A percentile compares a stretch with the other conserved stretches of the same genome.
phyloP scores from a whole-genome alignment of 1,140 invertebrate genomes.

The Popillia japonica region DNA sequence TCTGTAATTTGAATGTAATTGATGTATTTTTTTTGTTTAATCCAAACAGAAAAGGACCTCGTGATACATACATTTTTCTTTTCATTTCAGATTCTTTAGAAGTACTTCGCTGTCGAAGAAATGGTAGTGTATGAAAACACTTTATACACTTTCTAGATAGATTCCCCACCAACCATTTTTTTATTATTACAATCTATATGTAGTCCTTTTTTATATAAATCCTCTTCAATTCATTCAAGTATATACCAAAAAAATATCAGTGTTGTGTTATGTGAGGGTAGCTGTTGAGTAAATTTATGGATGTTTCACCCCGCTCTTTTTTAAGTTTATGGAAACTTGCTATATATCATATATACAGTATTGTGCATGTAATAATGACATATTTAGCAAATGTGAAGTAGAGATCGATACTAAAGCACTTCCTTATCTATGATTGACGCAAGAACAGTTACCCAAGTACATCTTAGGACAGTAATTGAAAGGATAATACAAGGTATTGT shows the following conservation, averaged over 20 bases:
- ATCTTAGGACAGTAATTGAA: too few relatives aligned
- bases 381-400: too few relatives aligned
- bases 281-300: not conserved
- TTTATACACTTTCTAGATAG: slow-evolving; percentile 29
- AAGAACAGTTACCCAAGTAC: too few relatives aligned
- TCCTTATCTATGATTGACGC: too few relatives aligned
- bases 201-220: slow-evolving; percentile 3
- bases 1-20: not conserved
- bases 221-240: not conserved
- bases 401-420: too few relatives aligned
- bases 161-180: slow-evolving; percentile 19
- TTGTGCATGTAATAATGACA: slow-evolving; percentile 10
- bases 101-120: slow-evolving; percentile 32
- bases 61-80: slow-evolving; percentile 33
- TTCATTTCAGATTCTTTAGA: slow-evolving; percentile 33
- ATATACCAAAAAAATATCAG: not conserved
- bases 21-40: slow-evolving; percentile 12
- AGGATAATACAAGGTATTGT: too few relatives aligned
- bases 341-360: not conserved
- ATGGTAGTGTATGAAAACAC: slow-evolving; percentile 31
- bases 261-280: slow-evolving; percentile 10
- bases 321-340: not conserved
- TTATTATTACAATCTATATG: slow-evolving; percentile 8
- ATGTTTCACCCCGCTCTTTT: not conserved
- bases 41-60: not conserved